Base-by-base conservation (phyloP, 2,797 vertebrate genomes). In the Momotus momota region DNA sequence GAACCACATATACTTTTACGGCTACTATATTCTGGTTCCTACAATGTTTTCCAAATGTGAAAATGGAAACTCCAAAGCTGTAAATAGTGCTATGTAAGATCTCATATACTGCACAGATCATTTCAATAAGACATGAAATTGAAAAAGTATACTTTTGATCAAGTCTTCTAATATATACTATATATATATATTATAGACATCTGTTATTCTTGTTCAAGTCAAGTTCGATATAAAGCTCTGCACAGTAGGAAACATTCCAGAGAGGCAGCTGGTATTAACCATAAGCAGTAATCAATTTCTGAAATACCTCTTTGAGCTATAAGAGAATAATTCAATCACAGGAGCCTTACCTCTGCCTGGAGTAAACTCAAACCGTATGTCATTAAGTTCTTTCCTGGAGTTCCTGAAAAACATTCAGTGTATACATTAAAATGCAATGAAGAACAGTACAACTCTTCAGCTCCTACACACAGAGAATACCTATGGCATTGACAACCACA, bases 301-400 rank as follows among this genome's bases (percentile, higher is more conserved):
- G 92, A 96, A 97, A 97, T 81, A 96, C n/a, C 91, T 94, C 96
- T 94, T 79, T 78, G 77, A 95, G 79, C 82, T 96, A 67, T 95
- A 96, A 97, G 65, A 95, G 81, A 96, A 93, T 95, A 97, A 97
- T 96, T 96, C 94, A 96, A 84, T 94, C 88, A 86, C 95, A 97
- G 60, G 90, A 97, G 67, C 88, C 98, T 98, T 98, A 99, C 99
- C 99, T 98, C 99, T 99, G 69, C 99, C 99, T 81, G 99, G 99
- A 97, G 99, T 99, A 98, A 99, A 99, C 96, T 99, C 99, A 98
- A 99, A 99, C 87, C 99, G 98, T 98, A 99, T 99, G 97, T 99
- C 99, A 98, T 99, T 99, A 98, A 99, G 98, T 96, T 99, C 99
- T 96, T 99, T 99, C 97, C 97, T 99, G 94, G 99, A 99, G 98